Evolutionary conservation across 2,797 vertebrate species (phyloP).

Genomic region (Aselliscus stoliczkanus): DNA sequence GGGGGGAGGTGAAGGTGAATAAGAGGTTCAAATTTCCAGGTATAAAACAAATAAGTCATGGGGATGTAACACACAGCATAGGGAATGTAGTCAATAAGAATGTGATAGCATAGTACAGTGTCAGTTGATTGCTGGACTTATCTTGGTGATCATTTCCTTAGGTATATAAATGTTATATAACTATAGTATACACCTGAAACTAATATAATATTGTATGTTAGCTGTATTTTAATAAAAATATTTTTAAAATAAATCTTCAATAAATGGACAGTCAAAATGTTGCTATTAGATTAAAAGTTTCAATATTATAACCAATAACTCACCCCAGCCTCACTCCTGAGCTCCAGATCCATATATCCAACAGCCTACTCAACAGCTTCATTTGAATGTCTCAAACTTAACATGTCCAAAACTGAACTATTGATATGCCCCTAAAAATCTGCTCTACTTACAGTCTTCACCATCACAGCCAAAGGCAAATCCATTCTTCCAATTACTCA

Average conservation of each 20-base stretch:
- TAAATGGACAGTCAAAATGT: background rate
- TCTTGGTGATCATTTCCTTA: no score
- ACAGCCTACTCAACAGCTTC: background rate
- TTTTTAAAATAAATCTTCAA: background rate
- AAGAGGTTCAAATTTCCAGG: no score
- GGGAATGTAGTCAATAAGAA: no score
- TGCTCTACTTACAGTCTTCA: background rate
- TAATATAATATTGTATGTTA: no score
- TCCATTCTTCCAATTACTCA: background rate
- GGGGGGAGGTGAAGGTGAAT: no score
- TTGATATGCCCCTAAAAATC: background rate
- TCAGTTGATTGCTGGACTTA: no score
- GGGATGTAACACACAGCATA: no score
- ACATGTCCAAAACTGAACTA: background rate
- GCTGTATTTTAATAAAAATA: no score
- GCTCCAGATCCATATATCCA: background rate
- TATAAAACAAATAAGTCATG: no score
- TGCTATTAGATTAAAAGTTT: background rate
- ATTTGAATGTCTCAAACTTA: background rate
- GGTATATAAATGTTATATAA: no score
- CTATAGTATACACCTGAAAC: no score
- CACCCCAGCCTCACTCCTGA: background rate
- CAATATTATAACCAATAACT: background rate
- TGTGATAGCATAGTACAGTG: no score
- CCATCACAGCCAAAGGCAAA: background rate